Evolutionary conservation across 2,113 vertebrate genomes (phyloP).

Genomic region (Irena cyanogastra): DNA sequence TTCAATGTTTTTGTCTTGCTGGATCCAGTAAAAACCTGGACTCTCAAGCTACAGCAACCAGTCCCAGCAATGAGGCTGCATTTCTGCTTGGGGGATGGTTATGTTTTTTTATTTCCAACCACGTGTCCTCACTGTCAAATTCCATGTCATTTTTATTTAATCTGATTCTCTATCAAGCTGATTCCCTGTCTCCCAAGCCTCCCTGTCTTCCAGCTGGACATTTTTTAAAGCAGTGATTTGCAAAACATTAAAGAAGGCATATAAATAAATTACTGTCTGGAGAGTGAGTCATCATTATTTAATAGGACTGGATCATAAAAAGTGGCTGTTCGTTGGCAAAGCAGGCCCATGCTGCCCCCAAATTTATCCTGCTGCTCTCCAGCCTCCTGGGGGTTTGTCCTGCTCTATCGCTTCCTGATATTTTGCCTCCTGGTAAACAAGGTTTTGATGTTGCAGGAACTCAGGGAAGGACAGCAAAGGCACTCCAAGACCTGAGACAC

Average conservation of each 20-base stretch:
- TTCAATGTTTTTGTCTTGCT: neutral
- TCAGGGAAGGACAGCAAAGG: neutral
- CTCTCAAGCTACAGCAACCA: neutral
- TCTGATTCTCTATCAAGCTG: conserved; percentile 37
- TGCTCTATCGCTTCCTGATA: neutral
- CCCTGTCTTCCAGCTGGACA: conserved; percentile 44
- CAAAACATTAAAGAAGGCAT: conserved; percentile 55
- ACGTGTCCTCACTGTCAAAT: neutral
- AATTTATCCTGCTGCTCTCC: neutral
- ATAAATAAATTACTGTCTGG: conserved; percentile 63
- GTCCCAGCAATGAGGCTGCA: neutral
- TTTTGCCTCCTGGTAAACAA: neutral
- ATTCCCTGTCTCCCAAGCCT: conserved; percentile 24
- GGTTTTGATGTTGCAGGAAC: neutral
- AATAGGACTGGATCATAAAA: neutral
- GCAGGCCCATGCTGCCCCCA: neutral
- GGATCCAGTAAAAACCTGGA: neutral
- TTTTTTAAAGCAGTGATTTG: conserved; percentile 50
- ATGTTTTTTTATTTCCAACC: neutral
- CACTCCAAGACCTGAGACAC: neutral
- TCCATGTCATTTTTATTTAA: conserved; percentile 45
- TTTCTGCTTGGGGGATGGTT: neutral
- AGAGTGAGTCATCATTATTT: conserved; percentile 54
- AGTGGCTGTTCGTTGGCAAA: conserved; percentile 13
- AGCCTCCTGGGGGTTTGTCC: neutral